Conservation (phyloP, 2,797 vertebrate species). For the Pseudomugil gertrudae region DNA sequence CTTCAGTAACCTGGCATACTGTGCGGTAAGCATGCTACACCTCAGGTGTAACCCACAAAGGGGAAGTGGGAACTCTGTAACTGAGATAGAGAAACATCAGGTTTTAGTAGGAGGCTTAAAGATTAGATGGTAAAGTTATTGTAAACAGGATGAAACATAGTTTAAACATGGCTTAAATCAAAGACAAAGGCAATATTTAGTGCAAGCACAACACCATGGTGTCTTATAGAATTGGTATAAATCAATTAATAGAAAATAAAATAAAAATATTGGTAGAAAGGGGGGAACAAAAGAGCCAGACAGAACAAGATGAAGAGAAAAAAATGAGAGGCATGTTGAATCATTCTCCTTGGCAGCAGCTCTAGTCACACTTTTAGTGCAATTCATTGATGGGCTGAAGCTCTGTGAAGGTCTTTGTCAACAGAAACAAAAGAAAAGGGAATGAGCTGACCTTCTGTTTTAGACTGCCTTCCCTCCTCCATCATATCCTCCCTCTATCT, state of each 20-base stretch:
- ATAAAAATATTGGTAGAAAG: background rate
- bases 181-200: background rate
- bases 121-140: constrained; percentile 19
- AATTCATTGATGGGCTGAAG: constrained; percentile 30
- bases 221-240: too few relatives aligned
- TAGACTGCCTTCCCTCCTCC: background rate
- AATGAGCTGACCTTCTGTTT: constrained; percentile 13
- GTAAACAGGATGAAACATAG: constrained; percentile 21
- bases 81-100: constrained; percentile 26
- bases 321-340: constrained; percentile 16
- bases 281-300: background rate
- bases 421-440: constrained; percentile 36
- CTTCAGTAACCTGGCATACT: constrained; percentile 37
- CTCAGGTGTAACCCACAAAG: constrained; percentile 26
- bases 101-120: constrained; percentile 16
- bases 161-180: constrained; percentile 25
- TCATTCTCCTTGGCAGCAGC: constrained; percentile 22
- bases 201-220: background rate
- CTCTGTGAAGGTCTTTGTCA: constrained; percentile 19
- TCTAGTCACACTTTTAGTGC: constrained; percentile 10
- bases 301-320: background rate
- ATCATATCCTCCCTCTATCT: constrained; percentile 22
- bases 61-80: constrained; percentile 15
- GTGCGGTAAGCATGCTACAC: constrained; percentile 31
- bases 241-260: too few relatives aligned